phyloP scores from a whole-genome alignment of 2,888 invertebrate genomes.

The Polia nebulosa region DNA sequence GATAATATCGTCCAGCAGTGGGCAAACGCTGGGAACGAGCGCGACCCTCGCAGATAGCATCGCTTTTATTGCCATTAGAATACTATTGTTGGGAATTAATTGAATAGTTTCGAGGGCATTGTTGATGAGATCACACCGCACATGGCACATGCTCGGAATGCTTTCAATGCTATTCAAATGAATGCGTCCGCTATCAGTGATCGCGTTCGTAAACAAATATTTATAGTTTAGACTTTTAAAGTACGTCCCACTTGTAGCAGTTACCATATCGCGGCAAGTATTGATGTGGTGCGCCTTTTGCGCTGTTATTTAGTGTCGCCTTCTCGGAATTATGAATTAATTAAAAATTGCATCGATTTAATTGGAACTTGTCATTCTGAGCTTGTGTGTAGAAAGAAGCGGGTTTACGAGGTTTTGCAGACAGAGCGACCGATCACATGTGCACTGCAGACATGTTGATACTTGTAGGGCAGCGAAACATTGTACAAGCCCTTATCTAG shows the following conservation, averaged over 20 bases:
- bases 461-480: neutral
- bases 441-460: neutral
- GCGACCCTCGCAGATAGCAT: slow-evolving; percentile 48
- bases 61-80: slow-evolving; percentile 51
- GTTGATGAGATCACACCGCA: slow-evolving; percentile 29
- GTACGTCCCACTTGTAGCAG: neutral
- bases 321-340: neutral
- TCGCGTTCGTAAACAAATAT: slow-evolving; percentile 25
- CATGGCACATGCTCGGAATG: slow-evolving; percentile 16
- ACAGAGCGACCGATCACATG: neutral
- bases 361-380: neutral
- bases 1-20: slow-evolving; percentile 56
- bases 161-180: slow-evolving; percentile 31
- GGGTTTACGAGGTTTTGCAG: neutral
- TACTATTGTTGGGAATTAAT: slow-evolving; percentile 59
- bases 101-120: slow-evolving; percentile 44
- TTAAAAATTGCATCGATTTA: neutral
- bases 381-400: neutral
- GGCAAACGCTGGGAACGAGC: slow-evolving; percentile 41
- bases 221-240: neutral
- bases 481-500: neutral
- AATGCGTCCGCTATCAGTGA: slow-evolving; percentile 19
- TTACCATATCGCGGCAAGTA: neutral
- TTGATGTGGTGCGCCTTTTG: slow-evolving; percentile 3
- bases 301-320: no score